phyloP scores from a whole-genome alignment of 2,888 invertebrate species.

The Mantis religiosa region DNA sequence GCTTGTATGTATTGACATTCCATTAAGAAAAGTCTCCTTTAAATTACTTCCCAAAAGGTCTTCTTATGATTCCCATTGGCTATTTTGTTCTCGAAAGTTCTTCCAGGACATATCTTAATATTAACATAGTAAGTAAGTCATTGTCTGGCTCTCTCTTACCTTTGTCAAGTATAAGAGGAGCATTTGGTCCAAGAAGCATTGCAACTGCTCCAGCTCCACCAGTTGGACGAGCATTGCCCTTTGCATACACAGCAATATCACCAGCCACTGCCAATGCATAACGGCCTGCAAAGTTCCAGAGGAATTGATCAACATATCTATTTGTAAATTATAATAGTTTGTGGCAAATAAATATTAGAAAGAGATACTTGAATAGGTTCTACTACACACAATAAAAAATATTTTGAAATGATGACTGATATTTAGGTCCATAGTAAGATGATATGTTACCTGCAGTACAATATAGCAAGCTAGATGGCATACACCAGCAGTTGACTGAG shows the following conservation, averaged over 20 bases:
- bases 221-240: conserved; percentile 91
- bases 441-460: too few species aligned
- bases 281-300: conserved; percentile 43
- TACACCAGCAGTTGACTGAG: too few species aligned
- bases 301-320: background rate
- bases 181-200: conserved; percentile 91
- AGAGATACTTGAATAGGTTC: too few species aligned
- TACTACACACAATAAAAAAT: too few species aligned
- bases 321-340: too few species aligned
- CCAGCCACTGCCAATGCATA: conserved; percentile 90
- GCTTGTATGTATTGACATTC: background rate
- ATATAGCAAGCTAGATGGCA: too few species aligned
- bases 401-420: too few species aligned
- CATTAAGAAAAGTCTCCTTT: background rate
- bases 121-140: background rate
- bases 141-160: background rate
- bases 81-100: too few species aligned
- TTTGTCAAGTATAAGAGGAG: conserved; percentile 82
- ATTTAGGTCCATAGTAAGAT: too few species aligned
- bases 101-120: too few species aligned
- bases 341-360: too few species aligned
- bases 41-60: background rate
- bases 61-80: too few species aligned
- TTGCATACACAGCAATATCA: conserved; percentile 95
- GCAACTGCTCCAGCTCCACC: conserved; percentile 98